Conservation (phyloP, 2,797 vertebrate species). For the Chaunax sp. region DNA sequence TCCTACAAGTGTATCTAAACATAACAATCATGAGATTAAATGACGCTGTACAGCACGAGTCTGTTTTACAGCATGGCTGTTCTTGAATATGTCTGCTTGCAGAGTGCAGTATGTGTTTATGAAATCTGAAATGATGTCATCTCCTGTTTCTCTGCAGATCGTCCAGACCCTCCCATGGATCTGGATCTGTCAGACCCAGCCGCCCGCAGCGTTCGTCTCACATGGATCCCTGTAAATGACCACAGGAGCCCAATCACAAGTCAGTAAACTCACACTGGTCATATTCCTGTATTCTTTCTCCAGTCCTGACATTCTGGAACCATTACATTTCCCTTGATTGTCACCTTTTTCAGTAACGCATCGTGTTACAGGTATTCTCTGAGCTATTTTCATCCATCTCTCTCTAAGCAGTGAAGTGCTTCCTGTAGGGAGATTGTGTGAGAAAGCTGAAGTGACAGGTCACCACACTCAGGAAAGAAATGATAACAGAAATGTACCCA, state of each 20-base stretch:
- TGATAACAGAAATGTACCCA: not conserved
- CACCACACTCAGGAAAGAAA: not conserved
- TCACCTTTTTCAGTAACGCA: not conserved
- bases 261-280: conserved; percentile 53
- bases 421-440: not conserved
- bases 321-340: not conserved
- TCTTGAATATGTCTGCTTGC: not conserved
- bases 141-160: conserved; percentile 78
- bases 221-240: conserved; percentile 94
- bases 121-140: no score
- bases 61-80: conserved; percentile 20
- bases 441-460: not conserved
- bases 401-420: not conserved
- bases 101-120: not conserved
- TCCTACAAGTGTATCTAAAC: no score
- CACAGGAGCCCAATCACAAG: conserved; percentile 94
- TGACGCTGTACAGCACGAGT: not conserved
- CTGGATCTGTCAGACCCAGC: conserved; percentile 91
- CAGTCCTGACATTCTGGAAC: no score
- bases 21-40: not conserved
- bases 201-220: conserved; percentile 90
- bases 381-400: not conserved
- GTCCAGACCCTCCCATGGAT: conserved; percentile 91
- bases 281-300: not conserved
- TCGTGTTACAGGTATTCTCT: not conserved